A percentile compares a stretch with the other conserved stretches of the same genome.
These are phyloP conservation scores for Tetragonisca angustula DNA, from an alignment of 2,888 invertebrate species.

Conservation along the genomic window DNA sequence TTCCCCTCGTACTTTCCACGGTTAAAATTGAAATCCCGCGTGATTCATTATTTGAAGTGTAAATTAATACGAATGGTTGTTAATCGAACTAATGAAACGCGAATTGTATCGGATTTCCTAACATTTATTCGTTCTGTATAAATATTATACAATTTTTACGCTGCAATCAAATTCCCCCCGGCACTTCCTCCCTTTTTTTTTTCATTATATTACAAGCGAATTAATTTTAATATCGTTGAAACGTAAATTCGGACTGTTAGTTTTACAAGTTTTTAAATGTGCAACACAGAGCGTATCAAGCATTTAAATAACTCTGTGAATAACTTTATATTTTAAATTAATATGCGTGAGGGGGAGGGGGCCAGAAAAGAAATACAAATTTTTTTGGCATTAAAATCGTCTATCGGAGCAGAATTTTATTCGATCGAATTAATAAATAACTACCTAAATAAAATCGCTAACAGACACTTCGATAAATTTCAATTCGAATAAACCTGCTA, in stretches of 20 bases:
- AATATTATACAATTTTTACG: neutral
- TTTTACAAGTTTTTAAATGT: neutral
- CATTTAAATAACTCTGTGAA: neutral
- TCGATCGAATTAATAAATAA: slow-evolving; percentile 3
- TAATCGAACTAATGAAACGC: neutral
- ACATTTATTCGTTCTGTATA: neutral
- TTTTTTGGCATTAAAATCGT: slow-evolving; percentile 11
- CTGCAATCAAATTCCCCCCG: neutral
- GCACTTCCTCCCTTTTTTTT: neutral
- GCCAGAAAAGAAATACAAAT: neutral
- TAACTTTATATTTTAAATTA: neutral
- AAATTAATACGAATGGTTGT: neutral
- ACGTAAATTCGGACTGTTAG: neutral
- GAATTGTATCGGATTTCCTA: neutral
- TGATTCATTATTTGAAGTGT: neutral
- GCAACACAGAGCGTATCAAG: neutral
- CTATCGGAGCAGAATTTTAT: neutral
- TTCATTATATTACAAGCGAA: neutral
- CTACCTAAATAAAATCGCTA: slow-evolving; percentile 6
- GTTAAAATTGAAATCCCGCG: too few species aligned
- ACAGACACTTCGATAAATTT: slow-evolving; percentile 37
- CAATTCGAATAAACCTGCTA: slow-evolving; percentile 15
- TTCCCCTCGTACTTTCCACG: neutral
- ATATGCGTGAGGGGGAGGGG: neutral
- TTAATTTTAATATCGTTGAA: neutral